A percentile compares a stretch with the other conserved stretches of the same genome.
Evolutionary conservation across 2,113 vertebrate genomes (phyloP).

Genomic region (Paramisgurnus dabryanus): DNA sequence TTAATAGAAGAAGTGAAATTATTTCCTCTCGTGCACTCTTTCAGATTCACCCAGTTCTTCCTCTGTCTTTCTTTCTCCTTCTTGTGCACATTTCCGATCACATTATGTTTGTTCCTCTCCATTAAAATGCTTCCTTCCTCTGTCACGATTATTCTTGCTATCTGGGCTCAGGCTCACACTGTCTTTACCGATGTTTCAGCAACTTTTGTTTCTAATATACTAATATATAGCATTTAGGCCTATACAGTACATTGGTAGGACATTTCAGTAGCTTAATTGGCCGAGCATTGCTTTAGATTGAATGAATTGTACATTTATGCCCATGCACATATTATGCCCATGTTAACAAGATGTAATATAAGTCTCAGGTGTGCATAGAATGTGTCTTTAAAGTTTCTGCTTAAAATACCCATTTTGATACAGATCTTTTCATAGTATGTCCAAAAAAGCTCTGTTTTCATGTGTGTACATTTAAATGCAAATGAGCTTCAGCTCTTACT

Average conservation of each 20-base stretch:
- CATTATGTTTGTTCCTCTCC: conserved; percentile 56
- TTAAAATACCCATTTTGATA: too few relatives aligned
- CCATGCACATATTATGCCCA: too few relatives aligned
- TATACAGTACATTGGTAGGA: too few relatives aligned
- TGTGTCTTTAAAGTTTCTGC: too few relatives aligned
- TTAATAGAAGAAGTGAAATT: conserved; percentile 98
- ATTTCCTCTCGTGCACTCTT: conserved; percentile 69
- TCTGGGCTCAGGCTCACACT: conserved; percentile 84
- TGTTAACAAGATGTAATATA: too few relatives aligned
- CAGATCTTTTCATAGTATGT: too few relatives aligned
- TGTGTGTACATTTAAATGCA: too few relatives aligned
- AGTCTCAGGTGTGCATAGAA: too few relatives aligned
- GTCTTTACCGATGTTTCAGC: conserved; percentile 82
- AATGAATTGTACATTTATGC: too few relatives aligned
- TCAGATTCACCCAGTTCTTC: conserved; percentile 59
- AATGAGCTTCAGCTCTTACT: too few relatives aligned
- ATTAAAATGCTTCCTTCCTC: conserved; percentile 75
- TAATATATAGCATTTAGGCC: conserved; percentile 62
- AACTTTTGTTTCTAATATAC: conserved; percentile 91
- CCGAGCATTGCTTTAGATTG: too few relatives aligned
- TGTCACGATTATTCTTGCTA: conserved; percentile 85
- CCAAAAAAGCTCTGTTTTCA: too few relatives aligned
- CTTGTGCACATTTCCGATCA: conserved; percentile 67
- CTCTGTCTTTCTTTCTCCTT: not conserved
- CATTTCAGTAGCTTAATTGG: conserved; percentile 20